A percentile compares a stretch with the other conserved stretches of the same genome.
phyloP scores from a whole-genome alignment of 2,797 vertebrate species.

The Crax fasciolata region DNA sequence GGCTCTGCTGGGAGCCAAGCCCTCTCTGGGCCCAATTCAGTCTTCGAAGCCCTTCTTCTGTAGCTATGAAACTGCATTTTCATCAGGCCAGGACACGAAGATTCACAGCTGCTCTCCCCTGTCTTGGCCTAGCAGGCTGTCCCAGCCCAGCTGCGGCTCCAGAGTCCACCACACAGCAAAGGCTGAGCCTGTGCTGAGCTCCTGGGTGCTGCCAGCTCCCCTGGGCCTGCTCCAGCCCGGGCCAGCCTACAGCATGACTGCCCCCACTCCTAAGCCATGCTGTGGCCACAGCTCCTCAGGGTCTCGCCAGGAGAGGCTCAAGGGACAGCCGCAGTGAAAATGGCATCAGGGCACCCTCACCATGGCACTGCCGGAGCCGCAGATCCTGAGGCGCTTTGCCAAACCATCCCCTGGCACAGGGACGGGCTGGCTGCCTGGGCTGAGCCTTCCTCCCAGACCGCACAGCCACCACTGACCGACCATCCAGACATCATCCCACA shows the following conservation, averaged over 20 bases:
- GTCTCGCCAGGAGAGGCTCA: slow-evolving; percentile 31
- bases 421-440: neutral
- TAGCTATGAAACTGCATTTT: neutral
- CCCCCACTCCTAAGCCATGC: neutral
- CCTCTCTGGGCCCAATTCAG: neutral
- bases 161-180: neutral
- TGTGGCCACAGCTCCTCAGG: neutral
- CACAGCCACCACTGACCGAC: neutral
- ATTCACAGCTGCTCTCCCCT: neutral
- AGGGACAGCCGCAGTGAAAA: neutral
- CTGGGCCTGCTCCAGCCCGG: neutral
- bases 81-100: neutral
- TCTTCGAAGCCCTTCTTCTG: neutral
- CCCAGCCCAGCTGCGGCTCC: neutral
- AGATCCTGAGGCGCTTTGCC: neutral
- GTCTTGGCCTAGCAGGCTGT: neutral
- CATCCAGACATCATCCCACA: slow-evolving; percentile 53
- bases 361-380: neutral
- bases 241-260: neutral
- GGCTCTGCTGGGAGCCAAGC: neutral
- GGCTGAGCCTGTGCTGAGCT: neutral
- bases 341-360: neutral
- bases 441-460: neutral
- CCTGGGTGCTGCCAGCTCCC: neutral
- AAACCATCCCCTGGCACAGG: neutral